Conservation (phyloP, 2,113 vertebrate genomes). For the Pygoscelis antarcticus region DNA sequence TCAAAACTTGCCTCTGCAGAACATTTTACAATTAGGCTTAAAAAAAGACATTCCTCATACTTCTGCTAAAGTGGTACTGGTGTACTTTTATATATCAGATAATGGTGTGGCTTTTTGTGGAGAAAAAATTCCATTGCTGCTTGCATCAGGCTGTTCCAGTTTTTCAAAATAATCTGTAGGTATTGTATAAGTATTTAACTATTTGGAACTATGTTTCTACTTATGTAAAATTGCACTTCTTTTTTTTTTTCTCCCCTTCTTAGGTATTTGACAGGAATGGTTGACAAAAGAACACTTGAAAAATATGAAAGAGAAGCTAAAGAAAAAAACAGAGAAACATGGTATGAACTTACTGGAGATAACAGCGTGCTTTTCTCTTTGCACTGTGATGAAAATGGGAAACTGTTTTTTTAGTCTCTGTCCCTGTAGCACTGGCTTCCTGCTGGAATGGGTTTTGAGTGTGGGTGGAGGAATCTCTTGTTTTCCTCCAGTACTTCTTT, state of each 20-base stretch:
- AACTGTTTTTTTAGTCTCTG: background rate
- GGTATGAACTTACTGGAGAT: constrained; percentile 74
- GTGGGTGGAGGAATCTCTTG: background rate
- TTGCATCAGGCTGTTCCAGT: background rate
- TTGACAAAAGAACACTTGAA: constrained; percentile 98
- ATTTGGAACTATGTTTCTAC: background rate
- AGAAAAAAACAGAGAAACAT: constrained; percentile 99
- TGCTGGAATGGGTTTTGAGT: background rate
- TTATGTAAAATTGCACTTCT: background rate
- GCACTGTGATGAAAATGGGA: background rate
- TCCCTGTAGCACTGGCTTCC: background rate
- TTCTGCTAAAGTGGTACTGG: background rate
- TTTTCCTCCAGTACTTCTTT: background rate
- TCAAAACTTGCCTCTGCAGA: background rate
- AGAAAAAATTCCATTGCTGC: background rate
- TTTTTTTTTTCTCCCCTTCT: background rate
- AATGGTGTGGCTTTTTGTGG: background rate
- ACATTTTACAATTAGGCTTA: background rate
- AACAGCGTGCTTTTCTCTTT: background rate
- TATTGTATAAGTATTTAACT: background rate
- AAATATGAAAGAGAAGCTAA: constrained; percentile 99
- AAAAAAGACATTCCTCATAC: background rate
- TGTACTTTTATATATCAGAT: background rate
- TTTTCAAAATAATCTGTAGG: background rate
- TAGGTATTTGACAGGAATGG: constrained; percentile 99